Evolutionary conservation across 2,888 invertebrate genomes (phyloP), one percentile per base, ranked within the genome.

Genomic region (Vannuccia rotundouncinata): DNA sequence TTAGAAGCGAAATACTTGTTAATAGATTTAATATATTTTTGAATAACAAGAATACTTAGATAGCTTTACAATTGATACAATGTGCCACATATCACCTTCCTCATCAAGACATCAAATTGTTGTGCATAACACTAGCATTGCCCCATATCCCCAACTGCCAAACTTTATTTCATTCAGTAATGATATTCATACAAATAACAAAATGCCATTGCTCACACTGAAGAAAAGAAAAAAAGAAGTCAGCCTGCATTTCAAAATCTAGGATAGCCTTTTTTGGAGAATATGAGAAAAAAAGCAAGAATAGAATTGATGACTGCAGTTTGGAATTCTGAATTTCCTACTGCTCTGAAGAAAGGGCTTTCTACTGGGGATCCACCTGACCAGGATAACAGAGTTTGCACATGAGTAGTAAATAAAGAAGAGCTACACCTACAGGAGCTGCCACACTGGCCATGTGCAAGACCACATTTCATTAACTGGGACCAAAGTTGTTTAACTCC

Each of bases 111-210:
- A 27, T 66, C 66, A 22, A 5, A 66, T 22, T 22, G 66, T 22
- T n/a, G 22, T 66, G 66, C 66, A 66, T 22, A 27, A 66, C 66
- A 66, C 22, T 66, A 27, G 66, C 66, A 66, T 66, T 66, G 66
- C 17, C 66, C 66, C 66, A 66, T 27, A 66, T 66, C 66, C 13
- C 66, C 66, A 5, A 66, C 66, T n/a, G 5, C 25, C 10, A 66
- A 66, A n/a, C 25, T 17, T 17, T 45, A 45, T 45, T 45, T 10
- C 10, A 45, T 10, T 5, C 45, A 45, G 10, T 10, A 45, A 45
- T 45, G 45, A 45, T 45, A 10, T 45, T 45, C 17, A 45, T 10
- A 45, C 45, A 17, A 5, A 45, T 17, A 45, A n/a, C 17, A 45
- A 5, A 45, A 45, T 45, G 45, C 45, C 45, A 45, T 45, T 45